phyloP scores from a whole-genome alignment of 2,797 vertebrate species.

The Falco biarmicus region DNA sequence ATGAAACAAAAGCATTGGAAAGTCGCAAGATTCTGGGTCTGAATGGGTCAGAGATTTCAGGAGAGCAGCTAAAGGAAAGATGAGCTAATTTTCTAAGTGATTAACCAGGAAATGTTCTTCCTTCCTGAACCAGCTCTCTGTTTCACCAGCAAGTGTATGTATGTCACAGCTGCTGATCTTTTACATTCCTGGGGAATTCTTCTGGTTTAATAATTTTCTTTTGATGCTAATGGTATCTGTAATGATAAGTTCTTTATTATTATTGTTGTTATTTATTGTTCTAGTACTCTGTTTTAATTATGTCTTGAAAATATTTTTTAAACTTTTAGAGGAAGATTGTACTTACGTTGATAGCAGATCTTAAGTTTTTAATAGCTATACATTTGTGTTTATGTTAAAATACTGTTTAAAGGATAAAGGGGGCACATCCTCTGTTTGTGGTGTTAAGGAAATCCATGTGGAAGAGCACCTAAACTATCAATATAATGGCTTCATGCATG shows the following conservation, averaged over 20 bases:
- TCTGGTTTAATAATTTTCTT: constrained; percentile 27
- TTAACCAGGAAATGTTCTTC: constrained; percentile 58
- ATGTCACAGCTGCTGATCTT: constrained; percentile 35
- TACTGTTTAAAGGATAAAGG: constrained; percentile 51
- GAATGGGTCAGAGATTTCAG: constrained; percentile 34
- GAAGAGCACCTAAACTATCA: constrained; percentile 34
- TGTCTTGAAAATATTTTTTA: constrained; percentile 52
- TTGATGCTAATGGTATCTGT: constrained; percentile 49
- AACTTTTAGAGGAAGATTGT: constrained; percentile 49
- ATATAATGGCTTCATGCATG: neutral
- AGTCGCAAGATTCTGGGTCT: constrained; percentile 42
- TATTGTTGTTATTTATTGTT: neutral
- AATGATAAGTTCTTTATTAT: constrained; percentile 25
- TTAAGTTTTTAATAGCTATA: constrained; percentile 48
- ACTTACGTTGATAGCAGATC: constrained; percentile 56
- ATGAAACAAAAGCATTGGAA: constrained; percentile 40
- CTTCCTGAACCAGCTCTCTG: constrained; percentile 44
- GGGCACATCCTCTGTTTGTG: constrained; percentile 14
- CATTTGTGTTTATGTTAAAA: constrained; percentile 48
- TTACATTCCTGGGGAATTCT: constrained; percentile 33
- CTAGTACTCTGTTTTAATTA: constrained; percentile 54
- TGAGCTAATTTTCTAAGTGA: constrained; percentile 67
- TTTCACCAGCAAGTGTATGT: constrained; percentile 46
- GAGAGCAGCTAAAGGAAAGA: constrained; percentile 51
- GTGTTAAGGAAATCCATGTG: constrained; percentile 13